phyloP scores from a whole-genome alignment of 2,113 vertebrate species.

The Strix aluco region DNA sequence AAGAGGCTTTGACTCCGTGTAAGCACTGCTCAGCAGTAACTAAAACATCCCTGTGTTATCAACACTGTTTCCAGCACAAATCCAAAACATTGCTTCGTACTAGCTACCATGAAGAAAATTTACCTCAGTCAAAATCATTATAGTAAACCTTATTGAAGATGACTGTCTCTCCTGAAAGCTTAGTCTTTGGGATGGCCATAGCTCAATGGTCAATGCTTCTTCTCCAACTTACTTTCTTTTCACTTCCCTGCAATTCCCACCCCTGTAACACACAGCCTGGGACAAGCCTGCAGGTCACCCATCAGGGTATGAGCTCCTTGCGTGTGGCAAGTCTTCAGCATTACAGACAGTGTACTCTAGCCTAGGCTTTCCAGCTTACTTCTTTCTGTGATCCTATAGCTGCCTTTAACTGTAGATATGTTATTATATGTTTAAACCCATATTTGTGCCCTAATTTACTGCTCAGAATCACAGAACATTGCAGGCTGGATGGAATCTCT shows the following conservation, averaged over 20 bases:
- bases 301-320: background rate
- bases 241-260: background rate
- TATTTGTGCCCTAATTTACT: background rate
- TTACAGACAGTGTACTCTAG: background rate
- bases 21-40: too few species aligned
- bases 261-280: background rate
- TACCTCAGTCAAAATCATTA: too few species aligned
- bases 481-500: background rate
- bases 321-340: background rate
- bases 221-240: background rate
- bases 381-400: background rate
- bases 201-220: background rate
- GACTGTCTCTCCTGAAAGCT: background rate
- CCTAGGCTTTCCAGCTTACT: background rate
- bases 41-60: too few species aligned
- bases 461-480: background rate
- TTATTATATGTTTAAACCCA: background rate
- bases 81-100: too few species aligned
- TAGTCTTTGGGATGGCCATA: background rate
- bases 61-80: too few species aligned
- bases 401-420: background rate
- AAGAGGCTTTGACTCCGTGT: too few species aligned
- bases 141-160: background rate
- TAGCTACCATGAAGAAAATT: too few species aligned
- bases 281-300: background rate